phyloP scores from a whole-genome alignment of 2,888 invertebrate genomes.

The Mythimna pallens region DNA sequence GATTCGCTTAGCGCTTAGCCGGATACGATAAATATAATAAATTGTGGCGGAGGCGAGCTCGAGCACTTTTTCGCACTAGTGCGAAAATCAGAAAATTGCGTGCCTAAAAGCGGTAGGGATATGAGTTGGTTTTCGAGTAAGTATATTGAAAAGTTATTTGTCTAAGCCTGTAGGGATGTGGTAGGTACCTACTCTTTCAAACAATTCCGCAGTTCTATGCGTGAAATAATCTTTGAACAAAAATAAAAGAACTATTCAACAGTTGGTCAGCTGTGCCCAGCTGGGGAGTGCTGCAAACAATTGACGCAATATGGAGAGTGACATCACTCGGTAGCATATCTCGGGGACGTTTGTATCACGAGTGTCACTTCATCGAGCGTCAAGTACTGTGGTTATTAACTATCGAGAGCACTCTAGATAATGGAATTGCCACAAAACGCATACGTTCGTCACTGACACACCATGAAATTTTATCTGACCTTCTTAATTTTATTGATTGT shows the following conservation, averaged over 20 bases:
- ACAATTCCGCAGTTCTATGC: no score
- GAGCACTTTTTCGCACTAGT: no score
- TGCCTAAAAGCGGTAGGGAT: no score
- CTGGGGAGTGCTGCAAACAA: slow-evolving; percentile 32
- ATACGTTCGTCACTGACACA: slow-evolving; percentile 70
- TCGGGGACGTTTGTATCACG: slow-evolving; percentile 66
- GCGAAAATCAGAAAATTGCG: no score
- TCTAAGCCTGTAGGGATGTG: no score
- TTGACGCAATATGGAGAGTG: slow-evolving; percentile 77
- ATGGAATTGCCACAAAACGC: slow-evolving; percentile 83
- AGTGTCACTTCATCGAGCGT: slow-evolving; percentile 79
- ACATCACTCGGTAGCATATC: slow-evolving; percentile 80
- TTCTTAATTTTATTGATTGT: slow-evolving; percentile 65
- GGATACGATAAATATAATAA: no score
- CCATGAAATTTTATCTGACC: slow-evolving; percentile 69
- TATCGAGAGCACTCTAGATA: slow-evolving; percentile 88
- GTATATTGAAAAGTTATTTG: no score
- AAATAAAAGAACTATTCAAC: slow-evolving; percentile 22
- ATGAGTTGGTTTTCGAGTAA: no score
- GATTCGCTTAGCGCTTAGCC: no score
- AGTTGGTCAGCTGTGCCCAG: slow-evolving; percentile 35
- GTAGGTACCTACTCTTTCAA: no score
- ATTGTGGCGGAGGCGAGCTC: no score
- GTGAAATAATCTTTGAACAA: slow-evolving; percentile 27
- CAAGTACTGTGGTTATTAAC: slow-evolving; percentile 85